Base-by-base conservation (phyloP, 2,797 vertebrate genomes). In the Brachyrhaphis roseni region DNA sequence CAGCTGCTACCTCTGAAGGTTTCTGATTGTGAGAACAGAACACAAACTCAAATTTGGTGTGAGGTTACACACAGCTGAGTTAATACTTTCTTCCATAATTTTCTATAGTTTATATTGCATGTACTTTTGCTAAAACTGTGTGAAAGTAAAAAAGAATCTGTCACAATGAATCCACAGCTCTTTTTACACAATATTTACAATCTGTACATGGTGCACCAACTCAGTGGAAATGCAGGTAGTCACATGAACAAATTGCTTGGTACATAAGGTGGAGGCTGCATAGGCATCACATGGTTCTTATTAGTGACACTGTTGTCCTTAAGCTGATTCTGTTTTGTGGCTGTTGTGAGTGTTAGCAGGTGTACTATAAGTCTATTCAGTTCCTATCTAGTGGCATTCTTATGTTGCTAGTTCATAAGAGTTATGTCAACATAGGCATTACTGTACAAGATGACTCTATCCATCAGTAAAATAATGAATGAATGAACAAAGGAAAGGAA, bases 1-100 rank as follows among this genome's bases (percentile, higher is more conserved):
- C 89, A 89, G 89, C 86, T 90, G 89, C 84, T 85, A 23, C 79
- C 73, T 81, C 57, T 82, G 71, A 80, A 51, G 72, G 64, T 72
- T 80, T 77, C 74, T 70, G 62, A 75, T 70, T 74, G 31, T 64
- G 85, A 79, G 59, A 82, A 77, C 71, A 71, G 45, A 82, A 46
- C 62, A 47, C 13, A 41, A 55, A 41, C 23, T 26, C n/a, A 72
- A 73, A 80, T 55, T n/a, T 28, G 43, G 20, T 11, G 5, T 80
- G 46, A 28, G 13, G 28, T 68, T 77, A n/a, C 46, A 6, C 75
- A 74, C 73, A 72, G 45, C 8, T 41, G 34, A 6, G 72, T 41
- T 49, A 76, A 11, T 23, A n/a, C 31, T 73, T 59, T 59, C 13
- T 59, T 74, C 41, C 81, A 39, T 39, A 18, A 36, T 39, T 66